Conservation (phyloP, 2,113 vertebrate species). For the Salvelinus fontinalis region DNA sequence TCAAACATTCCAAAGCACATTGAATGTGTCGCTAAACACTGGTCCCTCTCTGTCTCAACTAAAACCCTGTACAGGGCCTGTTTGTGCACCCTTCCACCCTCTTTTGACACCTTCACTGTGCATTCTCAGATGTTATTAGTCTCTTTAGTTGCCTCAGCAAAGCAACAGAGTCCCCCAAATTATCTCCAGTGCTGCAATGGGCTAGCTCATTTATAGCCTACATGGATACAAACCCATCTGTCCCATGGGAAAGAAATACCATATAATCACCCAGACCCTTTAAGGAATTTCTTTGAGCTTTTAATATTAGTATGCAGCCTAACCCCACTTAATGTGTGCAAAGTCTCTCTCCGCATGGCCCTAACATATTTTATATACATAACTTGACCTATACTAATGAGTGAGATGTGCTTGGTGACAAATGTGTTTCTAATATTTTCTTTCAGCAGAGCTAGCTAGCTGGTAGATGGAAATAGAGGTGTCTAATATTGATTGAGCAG, state of each 20-base stretch:
- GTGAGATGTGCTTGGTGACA: too few species aligned
- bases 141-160: constrained; percentile 63
- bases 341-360: background rate
- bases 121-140: constrained; percentile 71
- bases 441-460: too few species aligned
- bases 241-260: constrained; percentile 46
- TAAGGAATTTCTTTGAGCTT: constrained; percentile 57
- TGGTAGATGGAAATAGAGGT: too few species aligned
- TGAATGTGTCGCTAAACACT: constrained; percentile 11
- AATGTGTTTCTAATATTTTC: too few species aligned
- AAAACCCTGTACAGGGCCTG: constrained; percentile 35
- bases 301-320: constrained; percentile 1
- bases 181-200: constrained; percentile 64
- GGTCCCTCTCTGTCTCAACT: background rate
- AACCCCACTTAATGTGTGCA: background rate
- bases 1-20: constrained; percentile 36
- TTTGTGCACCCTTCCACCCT: constrained; percentile 41
- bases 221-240: constrained; percentile 11
- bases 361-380: background rate
- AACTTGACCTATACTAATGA: background rate
- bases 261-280: constrained; percentile 54
- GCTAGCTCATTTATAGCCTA: constrained; percentile 55
- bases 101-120: constrained; percentile 60
- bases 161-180: constrained; percentile 27
- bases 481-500: too few species aligned